Evolutionary conservation across 1,140 invertebrate species (phyloP).

Genomic region (Atta texana): DNA sequence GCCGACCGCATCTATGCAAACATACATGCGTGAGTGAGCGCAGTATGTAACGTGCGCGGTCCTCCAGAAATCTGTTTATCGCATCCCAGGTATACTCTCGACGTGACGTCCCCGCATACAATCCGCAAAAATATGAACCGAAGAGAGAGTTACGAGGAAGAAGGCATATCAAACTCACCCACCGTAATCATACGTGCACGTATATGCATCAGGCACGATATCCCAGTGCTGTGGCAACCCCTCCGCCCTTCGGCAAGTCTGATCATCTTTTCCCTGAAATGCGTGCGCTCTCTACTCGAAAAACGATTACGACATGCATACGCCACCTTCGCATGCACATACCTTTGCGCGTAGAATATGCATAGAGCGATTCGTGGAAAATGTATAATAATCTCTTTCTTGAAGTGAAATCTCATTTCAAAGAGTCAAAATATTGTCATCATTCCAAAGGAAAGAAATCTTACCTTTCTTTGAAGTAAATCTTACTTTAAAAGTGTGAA

Average conservation of each 20-base stretch:
- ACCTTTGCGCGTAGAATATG: neutral
- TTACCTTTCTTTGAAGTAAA: no score
- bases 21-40: slow-evolving; percentile 38
- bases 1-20: neutral
- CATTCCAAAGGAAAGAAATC: no score
- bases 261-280: slow-evolving; percentile 32
- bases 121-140: slow-evolving; percentile 56
- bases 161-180: slow-evolving; percentile 47
- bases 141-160: slow-evolving; percentile 66
- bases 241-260: neutral
- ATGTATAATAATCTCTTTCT: neutral
- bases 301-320: slow-evolving; percentile 7
- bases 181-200: slow-evolving; percentile 52
- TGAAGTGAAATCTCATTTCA: no score
- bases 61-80: slow-evolving; percentile 58
- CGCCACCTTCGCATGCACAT: neutral
- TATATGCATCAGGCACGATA: slow-evolving; percentile 49
- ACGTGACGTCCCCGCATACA: slow-evolving; percentile 56
- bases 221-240: neutral
- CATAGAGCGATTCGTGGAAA: no score
- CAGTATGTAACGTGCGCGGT: slow-evolving; percentile 22
- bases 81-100: slow-evolving; percentile 49
- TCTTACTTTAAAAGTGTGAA: no score
- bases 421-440: no score
- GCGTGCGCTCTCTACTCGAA: neutral